Base-by-base conservation (phyloP, 2,888 invertebrate species). In the Xestia xanthographa region DNA sequence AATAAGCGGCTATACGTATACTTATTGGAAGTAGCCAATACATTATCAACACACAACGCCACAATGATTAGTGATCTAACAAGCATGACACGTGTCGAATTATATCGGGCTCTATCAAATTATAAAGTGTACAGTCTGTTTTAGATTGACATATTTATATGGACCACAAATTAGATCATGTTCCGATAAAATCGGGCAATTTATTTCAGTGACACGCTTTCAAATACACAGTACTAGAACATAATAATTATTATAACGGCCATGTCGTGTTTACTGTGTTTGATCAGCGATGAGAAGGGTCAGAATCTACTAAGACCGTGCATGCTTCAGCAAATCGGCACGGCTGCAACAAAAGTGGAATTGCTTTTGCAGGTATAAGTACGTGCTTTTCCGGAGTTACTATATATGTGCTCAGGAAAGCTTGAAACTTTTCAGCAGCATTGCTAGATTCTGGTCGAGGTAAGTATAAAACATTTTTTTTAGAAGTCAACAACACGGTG, bases 61-160 rank as follows among this genome's bases (percentile, higher is more conserved):
- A 71, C 63, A 75, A 65, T 62, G 14, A 76, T 66, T 75, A 75
- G 62, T 80, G 77, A 69, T 60, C 38, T 71, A 68, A 66, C 72
- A 67, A 14, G 12, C 68, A 20, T 4, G 69, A 77, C 80, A 74
- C 63, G 68, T 74, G 80, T 80, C 84, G 53, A 72, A 72, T 83
- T 76, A 80, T 60, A 68, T 80, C 26, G 56, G 22, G 6, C 63
- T 75, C 70, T 74, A 80, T 77, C 58, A 69, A 80, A 80, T 80
- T 74, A 80, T 65, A 53, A 60, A 77, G 17, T 69, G 29, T 38
- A n/a, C 26, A 22, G n/a, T 53, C 77, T 41, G 41, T 71, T 53
- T 67, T 83, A 75, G 41, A 84, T 77, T 77, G 80, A 80, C 62
- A 74, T 66, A 45, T 76, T 71, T 80, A 63, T 80, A 80, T 75